Base-by-base conservation (phyloP, 2,113 vertebrate species). In the Nesoenas mayeri region DNA sequence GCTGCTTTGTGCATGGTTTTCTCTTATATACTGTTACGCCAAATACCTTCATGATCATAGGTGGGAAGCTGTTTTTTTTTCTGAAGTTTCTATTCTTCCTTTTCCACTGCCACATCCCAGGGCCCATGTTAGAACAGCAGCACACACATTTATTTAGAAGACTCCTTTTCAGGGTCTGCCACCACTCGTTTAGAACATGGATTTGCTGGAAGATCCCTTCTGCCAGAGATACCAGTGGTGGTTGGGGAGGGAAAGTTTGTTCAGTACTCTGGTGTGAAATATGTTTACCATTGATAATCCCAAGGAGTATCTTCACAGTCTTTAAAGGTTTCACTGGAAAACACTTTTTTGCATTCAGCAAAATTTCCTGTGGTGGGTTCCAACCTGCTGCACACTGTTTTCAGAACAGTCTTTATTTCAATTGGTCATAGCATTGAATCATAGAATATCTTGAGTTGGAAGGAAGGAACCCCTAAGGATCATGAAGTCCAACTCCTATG, bases 41-140 rank as follows among this genome's bases (percentile, higher is more conserved):
- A 73, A 70, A 90, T 97, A 96, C 98, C 97, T 98, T 98, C 98
- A 98, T 97, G 96, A 98, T 98, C 97, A 97, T 86, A 95, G 95
- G 21, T 77, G 85, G 83, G 79, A 82, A 79, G 34, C 7, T 72
- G 19, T 8, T 34, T 57, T 79, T 79, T 87, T 80, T 2, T 3
- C 38, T 50, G 32, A 6, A n/a, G 18, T 61, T 93, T 87, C 74
- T 81, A 8, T 14, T 91, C 26, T 64, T 61, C 38, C 15, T 74
- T 89, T 72, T 72, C 77, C 10, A 64, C 47, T 95, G 50, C 75
- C 38, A 88, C 42, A 92, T 91, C 69, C 22, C 73, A 72, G 8
- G 82, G 24, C 50, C 36, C 7, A 2, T 26, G 47, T 50, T 69
- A 80, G 72, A 85, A 31, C 11, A 54, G 12, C 60, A 94, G 48